A percentile compares a stretch with the other conserved stretches of the same genome.
These are phyloP conservation scores for Rhodinocichla rosea DNA, from an alignment of 2,113 vertebrate species.

Conservation along the genomic window DNA sequence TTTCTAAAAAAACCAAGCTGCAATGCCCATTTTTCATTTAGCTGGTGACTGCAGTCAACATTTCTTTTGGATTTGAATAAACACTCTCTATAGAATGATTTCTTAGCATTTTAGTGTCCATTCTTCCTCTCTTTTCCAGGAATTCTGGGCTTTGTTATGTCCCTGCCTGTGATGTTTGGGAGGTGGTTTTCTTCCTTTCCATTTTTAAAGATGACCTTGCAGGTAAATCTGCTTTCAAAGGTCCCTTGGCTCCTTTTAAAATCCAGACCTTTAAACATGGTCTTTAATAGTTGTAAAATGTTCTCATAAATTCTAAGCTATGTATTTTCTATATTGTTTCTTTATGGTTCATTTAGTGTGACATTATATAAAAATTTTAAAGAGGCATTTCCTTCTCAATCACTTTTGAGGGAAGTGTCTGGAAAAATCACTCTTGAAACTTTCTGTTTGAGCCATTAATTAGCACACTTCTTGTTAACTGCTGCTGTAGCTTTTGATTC, in stretches of 20 bases:
- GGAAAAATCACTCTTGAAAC: background rate
- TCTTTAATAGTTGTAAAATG: constrained; percentile 24
- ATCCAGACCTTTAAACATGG: constrained; percentile 25
- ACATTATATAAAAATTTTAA: constrained; percentile 51
- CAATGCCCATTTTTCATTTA: background rate
- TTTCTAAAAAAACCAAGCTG: background rate
- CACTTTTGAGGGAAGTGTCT: background rate
- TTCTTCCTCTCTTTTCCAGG: background rate
- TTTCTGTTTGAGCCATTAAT: constrained; percentile 36
- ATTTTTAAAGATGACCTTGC: constrained; percentile 36
- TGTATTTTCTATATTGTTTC: constrained; percentile 25
- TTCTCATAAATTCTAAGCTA: constrained; percentile 44
- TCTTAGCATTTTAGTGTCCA: background rate
- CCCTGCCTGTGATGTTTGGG: background rate
- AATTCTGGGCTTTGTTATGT: background rate
- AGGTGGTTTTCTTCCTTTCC: background rate
- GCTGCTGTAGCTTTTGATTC: constrained; percentile 30
- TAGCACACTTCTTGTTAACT: background rate
- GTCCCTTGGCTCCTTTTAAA: constrained; percentile 34
- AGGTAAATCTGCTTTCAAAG: background rate
- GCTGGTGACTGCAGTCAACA: background rate
- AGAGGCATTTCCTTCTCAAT: constrained; percentile 38
- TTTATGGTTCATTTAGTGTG: constrained; percentile 53
- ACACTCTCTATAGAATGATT: background rate
- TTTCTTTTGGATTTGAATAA: background rate